Conservation (phyloP, 2,113 vertebrate species). For the Gobio gobio region DNA sequence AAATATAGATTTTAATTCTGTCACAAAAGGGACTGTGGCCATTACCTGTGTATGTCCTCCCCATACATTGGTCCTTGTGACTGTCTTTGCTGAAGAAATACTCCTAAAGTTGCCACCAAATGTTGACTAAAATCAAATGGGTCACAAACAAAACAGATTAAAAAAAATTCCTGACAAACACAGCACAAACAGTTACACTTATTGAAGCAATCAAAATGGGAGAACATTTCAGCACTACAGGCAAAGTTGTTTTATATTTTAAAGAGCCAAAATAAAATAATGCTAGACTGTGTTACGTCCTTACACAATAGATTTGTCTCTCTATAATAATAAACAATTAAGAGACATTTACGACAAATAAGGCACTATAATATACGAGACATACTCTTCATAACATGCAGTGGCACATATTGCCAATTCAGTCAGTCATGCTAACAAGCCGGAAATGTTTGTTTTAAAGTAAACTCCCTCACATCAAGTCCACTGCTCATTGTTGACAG, state of each 20-base stretch:
- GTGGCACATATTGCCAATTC: background rate
- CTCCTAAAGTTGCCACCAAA: background rate
- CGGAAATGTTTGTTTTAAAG: background rate
- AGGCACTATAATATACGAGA: background rate
- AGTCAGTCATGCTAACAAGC: background rate
- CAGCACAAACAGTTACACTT: background rate
- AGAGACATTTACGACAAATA: background rate
- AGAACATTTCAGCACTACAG: background rate
- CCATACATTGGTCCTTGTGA: background rate
- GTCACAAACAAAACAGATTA: background rate
- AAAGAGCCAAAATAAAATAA: background rate
- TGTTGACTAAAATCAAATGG: slow-evolving; percentile 11
- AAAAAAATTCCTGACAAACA: no score
- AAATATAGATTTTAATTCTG: background rate
- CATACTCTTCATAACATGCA: background rate
- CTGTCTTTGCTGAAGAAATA: background rate
- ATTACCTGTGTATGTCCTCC: slow-evolving; percentile 1
- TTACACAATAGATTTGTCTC: background rate
- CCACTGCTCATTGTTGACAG: background rate
- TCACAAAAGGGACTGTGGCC: background rate
- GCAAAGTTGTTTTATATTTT: background rate
- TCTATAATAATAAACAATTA: background rate
- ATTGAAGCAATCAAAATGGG: background rate
- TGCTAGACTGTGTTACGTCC: background rate
- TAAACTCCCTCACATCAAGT: slow-evolving; percentile 29